Percentiles rank a stretch among this genome's conserved stretches.
Conservation (phyloP, 1,140 invertebrate genomes). For the Lepidurus arcticus region DNA sequence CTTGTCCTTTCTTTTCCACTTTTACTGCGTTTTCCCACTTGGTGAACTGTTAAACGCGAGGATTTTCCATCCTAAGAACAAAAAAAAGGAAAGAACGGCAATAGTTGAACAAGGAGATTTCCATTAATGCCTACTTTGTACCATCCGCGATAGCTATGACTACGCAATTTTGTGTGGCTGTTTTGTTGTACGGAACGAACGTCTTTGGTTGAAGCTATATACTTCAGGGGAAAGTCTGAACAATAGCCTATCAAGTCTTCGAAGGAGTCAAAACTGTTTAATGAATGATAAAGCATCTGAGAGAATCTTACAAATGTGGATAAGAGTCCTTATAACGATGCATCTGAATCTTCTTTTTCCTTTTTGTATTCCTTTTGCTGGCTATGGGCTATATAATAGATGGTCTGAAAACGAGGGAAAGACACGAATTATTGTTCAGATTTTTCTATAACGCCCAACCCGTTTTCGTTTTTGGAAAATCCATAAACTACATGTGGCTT, state of each 20-base stretch:
- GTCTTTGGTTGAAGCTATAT: neutral
- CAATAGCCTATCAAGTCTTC: slow-evolving; percentile 12
- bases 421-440: neutral
- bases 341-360: neutral
- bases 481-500: neutral
- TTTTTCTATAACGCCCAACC: neutral
- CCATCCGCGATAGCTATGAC: neutral
- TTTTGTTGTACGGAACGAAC: neutral
- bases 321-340: slow-evolving; percentile 11
- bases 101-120: neutral
- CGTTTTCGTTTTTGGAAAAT: neutral
- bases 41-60: neutral
- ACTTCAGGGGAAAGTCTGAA: neutral
- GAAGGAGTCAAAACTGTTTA: neutral
- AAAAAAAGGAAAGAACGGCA: neutral
- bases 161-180: neutral
- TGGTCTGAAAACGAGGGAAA: neutral
- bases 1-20: neutral
- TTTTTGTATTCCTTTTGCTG: neutral
- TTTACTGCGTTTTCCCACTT: neutral
- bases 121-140: neutral
- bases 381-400: neutral
- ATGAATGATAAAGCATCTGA: neutral
- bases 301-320: slow-evolving; percentile 5
- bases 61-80: neutral